A percentile compares a stretch with the other conserved stretches of the same genome.
Evolutionary conservation across 92 coral and sea anemone species (phyloP).

Genomic region (Montipora capitata): DNA sequence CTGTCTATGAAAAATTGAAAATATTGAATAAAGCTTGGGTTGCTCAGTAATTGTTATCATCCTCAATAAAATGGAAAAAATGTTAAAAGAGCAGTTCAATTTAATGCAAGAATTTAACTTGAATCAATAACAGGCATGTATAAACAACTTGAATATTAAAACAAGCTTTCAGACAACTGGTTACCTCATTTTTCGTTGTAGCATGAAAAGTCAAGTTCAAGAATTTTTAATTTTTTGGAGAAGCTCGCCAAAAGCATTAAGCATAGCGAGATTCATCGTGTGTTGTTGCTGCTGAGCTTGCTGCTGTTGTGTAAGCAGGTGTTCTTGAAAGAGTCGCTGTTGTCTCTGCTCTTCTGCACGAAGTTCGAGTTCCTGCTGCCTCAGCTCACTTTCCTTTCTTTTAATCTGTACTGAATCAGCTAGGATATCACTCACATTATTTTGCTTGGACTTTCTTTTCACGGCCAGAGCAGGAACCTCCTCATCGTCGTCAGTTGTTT

Average conservation of each 20-base stretch:
- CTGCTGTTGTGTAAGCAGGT: not conserved
- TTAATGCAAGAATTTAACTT: not conserved
- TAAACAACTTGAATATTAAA: not conserved
- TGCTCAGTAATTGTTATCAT: not conserved
- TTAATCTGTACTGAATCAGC: not conserved
- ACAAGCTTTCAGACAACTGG: not conserved
- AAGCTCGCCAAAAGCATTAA: not conserved
- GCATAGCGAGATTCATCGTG: not conserved
- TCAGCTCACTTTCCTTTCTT: conserved; percentile 7
- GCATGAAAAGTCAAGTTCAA: not conserved
- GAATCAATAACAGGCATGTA: not conserved
- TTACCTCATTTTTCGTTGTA: not conserved
- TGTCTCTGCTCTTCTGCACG: conserved; percentile 3
- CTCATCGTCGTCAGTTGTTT: not conserved
- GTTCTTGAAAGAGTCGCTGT: conserved; percentile 7
- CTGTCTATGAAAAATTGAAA: not conserved
- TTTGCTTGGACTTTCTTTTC: not conserved
- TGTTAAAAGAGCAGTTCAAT: conserved; percentile 7
- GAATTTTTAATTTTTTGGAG: conserved; percentile 3
- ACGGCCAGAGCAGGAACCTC: not conserved
- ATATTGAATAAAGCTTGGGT: too few relatives aligned
- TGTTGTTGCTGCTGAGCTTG: not conserved
- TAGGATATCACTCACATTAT: not conserved
- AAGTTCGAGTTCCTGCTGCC: not conserved
- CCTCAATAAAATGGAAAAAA: not conserved